phyloP scores from a whole-genome alignment of 2,888 invertebrate species.

The Melanchra persicariae region DNA sequence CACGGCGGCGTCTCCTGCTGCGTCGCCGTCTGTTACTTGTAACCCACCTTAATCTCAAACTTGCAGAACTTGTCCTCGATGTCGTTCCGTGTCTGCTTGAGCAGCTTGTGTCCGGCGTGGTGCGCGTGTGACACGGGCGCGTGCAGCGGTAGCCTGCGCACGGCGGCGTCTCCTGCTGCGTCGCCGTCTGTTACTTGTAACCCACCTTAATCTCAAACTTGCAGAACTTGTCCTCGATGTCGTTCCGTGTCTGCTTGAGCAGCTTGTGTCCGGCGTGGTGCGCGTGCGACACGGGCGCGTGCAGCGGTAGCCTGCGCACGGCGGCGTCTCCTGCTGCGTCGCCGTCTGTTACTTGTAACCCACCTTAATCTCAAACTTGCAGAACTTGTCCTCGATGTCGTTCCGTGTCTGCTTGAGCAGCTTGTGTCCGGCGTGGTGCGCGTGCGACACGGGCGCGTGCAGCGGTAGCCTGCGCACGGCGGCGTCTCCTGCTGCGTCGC shows the following conservation, averaged over 20 bases:
- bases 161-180: conserved; percentile 81
- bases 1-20: conserved; percentile 77
- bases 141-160: conserved; percentile 67
- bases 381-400: conserved; percentile 99
- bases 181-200: conserved; percentile 89
- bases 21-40: conserved; percentile 90
- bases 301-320: conserved; percentile 66
- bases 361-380: conserved; percentile 98
- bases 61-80: conserved; percentile 99
- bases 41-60: conserved; percentile 95
- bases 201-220: conserved; percentile 97
- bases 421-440: conserved; percentile 89
- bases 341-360: conserved; percentile 82
- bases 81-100: conserved; percentile 96
- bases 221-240: conserved; percentile 99
- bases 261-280: conserved; percentile 89
- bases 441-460: conserved; percentile 76
- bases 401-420: conserved; percentile 95
- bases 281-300: conserved; percentile 74
- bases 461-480: conserved; percentile 82
- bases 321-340: conserved; percentile 89
- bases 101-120: conserved; percentile 90
- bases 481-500: conserved; percentile 91
- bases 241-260: conserved; percentile 96
- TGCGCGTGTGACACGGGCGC: conserved; percentile 76